These are phyloP conservation scores for Leucozona laternaria DNA, from an alignment of 2,888 invertebrate species.

Conservation along the genomic window DNA sequence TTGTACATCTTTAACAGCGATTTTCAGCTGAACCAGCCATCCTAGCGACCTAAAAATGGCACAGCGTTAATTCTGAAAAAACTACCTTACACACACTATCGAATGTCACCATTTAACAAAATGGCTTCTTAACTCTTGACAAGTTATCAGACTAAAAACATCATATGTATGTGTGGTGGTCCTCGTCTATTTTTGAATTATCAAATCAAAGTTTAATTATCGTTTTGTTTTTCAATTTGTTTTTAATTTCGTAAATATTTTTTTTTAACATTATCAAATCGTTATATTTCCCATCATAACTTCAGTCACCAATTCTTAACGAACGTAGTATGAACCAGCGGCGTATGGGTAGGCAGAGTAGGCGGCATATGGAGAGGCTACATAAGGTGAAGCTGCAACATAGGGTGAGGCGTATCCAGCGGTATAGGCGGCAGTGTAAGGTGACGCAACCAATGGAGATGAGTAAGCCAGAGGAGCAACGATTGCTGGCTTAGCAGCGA, in stretches of 20 bases:
- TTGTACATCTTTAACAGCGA: no score
- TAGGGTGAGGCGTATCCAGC: conserved; percentile 74
- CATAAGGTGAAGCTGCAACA: conserved; percentile 78
- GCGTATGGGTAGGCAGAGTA: conserved; percentile 76
- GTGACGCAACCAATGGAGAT: conserved; percentile 75
- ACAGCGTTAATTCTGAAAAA: no score
- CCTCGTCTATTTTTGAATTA: no score
- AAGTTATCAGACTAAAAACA: no score
- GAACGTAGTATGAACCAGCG: conserved; percentile 18
- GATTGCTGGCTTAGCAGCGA: conserved; percentile 79
- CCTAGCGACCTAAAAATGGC: no score
- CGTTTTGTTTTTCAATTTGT: neutral
- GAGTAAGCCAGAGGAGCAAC: conserved; percentile 78
- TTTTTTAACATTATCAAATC: neutral
- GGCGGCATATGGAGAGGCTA: conserved; percentile 69
- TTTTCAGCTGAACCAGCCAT: no score
- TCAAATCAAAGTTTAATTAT: no score
- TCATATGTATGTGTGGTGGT: no score
- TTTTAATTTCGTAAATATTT: neutral
- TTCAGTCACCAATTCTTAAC: neutral
- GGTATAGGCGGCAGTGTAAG: conserved; percentile 74
- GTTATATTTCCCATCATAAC: neutral
- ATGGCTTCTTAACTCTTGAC: no score
- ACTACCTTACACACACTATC: no score
- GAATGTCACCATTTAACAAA: no score